Evolutionary conservation across 2,113 vertebrate genomes (phyloP), one percentile per base, ranked within the genome.

Genomic region (Oreocharis arfaki): DNA sequence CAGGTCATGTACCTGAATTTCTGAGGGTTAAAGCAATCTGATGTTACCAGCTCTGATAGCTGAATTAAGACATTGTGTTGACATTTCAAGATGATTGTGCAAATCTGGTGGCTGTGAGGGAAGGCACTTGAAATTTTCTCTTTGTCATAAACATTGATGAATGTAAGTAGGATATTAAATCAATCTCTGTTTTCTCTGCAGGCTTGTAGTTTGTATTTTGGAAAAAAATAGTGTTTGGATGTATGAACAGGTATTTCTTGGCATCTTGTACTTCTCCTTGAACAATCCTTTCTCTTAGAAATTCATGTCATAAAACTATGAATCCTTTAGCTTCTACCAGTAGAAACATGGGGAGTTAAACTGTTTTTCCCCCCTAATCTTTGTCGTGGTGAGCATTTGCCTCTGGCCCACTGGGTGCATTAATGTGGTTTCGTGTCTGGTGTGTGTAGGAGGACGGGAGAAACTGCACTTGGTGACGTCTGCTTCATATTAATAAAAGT

Each of bases 391-490:
- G 90, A 93, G 63, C 19, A 7, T 65, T 95, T 89, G 74, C 95
- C 86, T 93, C 79, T 95, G 93, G 41, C 89, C 93, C 79, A 11
- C 46, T 94, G 93, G 57, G 42, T 91, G 73, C 68, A 33, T 94
- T 95, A 68, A 91, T 87, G 91, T 95, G 91, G 91, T 91, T 95
- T 78, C 37, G 7, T 67, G 86, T 78, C 84, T 95, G 86, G 60
- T 39, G 37, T 61, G 89, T 95, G 95, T 94, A 82, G 87, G 96
- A 87, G 95, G 91, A 28, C 52, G 44, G 93, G 84, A 96, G 93
- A 96, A 94, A 69, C 93, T 97, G 94, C 73, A 41, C 42, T 59
- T 16, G 69, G 69, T 89, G 86, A 53, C 0, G 12, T 91, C 84
- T 84, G 77, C 73, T 81, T 92, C 37, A 7, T 56, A 18, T 61